Evolutionary conservation across 1,140 invertebrate genomes (phyloP).

Genomic region (Sipha flava): DNA sequence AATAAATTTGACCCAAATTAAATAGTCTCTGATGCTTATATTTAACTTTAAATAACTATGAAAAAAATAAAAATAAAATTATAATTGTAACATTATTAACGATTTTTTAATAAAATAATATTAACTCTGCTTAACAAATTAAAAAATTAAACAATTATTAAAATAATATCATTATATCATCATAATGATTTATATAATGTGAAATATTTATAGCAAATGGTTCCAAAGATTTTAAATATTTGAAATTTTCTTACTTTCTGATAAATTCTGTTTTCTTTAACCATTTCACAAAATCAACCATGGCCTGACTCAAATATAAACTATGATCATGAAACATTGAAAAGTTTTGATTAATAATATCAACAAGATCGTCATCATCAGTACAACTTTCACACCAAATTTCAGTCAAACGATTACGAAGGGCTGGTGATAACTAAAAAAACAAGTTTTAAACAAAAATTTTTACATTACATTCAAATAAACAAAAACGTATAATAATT

Average conservation of each 20-base stretch:
- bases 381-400: slow-evolving; percentile 87
- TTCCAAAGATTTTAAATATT: too few species aligned
- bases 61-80: slow-evolving; percentile 35
- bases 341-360: slow-evolving; percentile 69
- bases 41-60: slow-evolving; percentile 49
- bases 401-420: slow-evolving; percentile 96
- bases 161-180: too few species aligned
- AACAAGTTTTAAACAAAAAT: not conserved
- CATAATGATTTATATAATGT: too few species aligned
- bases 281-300: slow-evolving; percentile 75
- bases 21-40: slow-evolving; percentile 86
- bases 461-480: not conserved
- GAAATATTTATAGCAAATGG: too few species aligned
- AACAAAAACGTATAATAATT: not conserved
- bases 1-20: slow-evolving; percentile 89
- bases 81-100: not conserved
- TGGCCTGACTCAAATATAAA: slow-evolving; percentile 51
- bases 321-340: not conserved
- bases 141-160: too few species aligned
- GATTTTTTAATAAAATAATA: too few species aligned
- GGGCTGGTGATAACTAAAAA: slow-evolving; percentile 76
- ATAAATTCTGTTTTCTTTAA: slow-evolving; percentile 63
- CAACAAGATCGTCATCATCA: slow-evolving; percentile 59
- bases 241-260: slow-evolving; percentile 54
- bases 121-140: too few species aligned